phyloP scores from a whole-genome alignment of 1,140 invertebrate species.

The Aphidius ervi region DNA sequence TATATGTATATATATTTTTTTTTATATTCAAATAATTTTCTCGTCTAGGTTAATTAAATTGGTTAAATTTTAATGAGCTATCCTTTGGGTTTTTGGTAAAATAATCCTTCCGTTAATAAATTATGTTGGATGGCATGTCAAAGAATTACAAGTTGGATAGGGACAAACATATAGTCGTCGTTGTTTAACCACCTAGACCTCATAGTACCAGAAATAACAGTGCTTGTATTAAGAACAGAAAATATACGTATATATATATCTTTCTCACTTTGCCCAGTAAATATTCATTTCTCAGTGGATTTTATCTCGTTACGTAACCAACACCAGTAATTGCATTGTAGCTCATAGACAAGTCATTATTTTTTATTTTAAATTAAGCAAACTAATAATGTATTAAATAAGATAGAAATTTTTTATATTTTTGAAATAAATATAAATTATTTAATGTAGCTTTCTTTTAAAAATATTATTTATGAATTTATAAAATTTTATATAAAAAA shows the following conservation, averaged over 20 bases:
- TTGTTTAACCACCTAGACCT: no score
- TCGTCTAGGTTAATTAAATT: no score
- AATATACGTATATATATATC: background rate
- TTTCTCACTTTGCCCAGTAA: conserved; percentile 9
- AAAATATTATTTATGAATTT: no score
- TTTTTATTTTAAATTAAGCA: background rate
- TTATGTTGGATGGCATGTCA: conserved; percentile 20
- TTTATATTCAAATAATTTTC: no score
- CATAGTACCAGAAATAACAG: background rate
- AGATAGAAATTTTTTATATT: no score
- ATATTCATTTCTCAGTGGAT: conserved; percentile 20
- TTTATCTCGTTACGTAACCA: conserved; percentile 15
- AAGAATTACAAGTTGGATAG: conserved; percentile 4
- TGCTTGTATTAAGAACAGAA: no score
- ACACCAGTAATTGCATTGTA: background rate
- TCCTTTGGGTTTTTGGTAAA: conserved; percentile 4
- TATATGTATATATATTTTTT: no score
- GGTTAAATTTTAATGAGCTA: conserved; percentile 6
- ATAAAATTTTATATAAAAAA: no score
- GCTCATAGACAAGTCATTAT: no score
- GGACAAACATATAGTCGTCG: no score
- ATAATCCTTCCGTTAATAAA: conserved; percentile 25
- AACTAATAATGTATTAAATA: background rate
- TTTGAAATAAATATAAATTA: no score
- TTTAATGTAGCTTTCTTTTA: no score